A percentile compares a stretch with the other conserved stretches of the same genome.
phyloP scores from a whole-genome alignment of 37 sponge, comb jelly and placozoan species.

The Oopsacas minuta region DNA sequence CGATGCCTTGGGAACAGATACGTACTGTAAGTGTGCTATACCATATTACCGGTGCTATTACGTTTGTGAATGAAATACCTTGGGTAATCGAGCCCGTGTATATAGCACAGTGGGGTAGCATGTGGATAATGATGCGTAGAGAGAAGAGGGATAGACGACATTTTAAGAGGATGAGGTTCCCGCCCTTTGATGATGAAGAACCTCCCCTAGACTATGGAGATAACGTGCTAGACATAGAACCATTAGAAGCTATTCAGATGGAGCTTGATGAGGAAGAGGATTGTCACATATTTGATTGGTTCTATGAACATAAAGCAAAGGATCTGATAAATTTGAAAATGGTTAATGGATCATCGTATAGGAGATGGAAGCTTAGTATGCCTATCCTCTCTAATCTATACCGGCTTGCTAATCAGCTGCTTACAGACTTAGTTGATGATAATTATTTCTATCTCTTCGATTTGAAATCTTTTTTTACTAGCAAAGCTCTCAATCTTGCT shows the following conservation, averaged over 20 bases:
- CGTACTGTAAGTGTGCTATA: slow-evolving; percentile 85
- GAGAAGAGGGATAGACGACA: slow-evolving; percentile 97
- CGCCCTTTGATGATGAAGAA: slow-evolving; percentile 99
- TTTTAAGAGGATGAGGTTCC: slow-evolving; percentile 99
- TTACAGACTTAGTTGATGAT: slow-evolving; percentile 91
- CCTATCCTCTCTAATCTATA: slow-evolving; percentile 88
- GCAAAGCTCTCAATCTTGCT: slow-evolving; percentile 96
- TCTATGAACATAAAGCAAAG: slow-evolving; percentile 88
- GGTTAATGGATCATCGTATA: slow-evolving; percentile 84
- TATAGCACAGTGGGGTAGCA: slow-evolving; percentile 98
- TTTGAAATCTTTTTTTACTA: slow-evolving; percentile 95
- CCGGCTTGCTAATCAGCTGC: slow-evolving; percentile 97
- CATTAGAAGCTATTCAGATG: slow-evolving; percentile 97
- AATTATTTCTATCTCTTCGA: slow-evolving; percentile 98
- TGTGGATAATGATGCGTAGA: slow-evolving; percentile 99
- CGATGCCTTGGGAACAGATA: slow-evolving; percentile 99
- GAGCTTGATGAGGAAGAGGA: slow-evolving; percentile 96
- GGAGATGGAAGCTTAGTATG: slow-evolving; percentile 75
- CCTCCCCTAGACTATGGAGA: slow-evolving; percentile 97
- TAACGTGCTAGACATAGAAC: slow-evolving; percentile 96
- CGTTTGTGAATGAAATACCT: slow-evolving; percentile 97
- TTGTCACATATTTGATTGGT: slow-evolving; percentile 76
- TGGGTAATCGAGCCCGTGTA: slow-evolving; percentile 95
- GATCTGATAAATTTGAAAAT: slow-evolving; percentile 56
- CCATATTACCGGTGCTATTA: slow-evolving; percentile 99